Evolutionary conservation across 2,888 invertebrate species (phyloP).

Genomic region (Brachypterus glaber): DNA sequence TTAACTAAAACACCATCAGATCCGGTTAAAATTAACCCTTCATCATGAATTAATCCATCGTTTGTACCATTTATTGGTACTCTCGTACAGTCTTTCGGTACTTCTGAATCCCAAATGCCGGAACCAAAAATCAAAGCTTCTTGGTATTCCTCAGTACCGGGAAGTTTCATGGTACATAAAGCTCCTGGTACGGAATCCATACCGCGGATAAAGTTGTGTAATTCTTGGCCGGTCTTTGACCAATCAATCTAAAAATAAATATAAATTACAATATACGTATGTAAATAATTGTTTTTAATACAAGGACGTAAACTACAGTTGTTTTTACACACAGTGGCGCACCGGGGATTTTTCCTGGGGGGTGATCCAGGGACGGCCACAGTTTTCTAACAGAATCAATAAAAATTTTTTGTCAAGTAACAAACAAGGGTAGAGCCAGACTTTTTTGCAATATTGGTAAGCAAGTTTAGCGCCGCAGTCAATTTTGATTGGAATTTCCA

Average conservation of each 20-base stretch:
- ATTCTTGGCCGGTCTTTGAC: constrained; percentile 55
- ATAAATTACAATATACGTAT: not conserved
- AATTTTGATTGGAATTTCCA: no score
- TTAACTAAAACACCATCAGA: constrained; percentile 66
- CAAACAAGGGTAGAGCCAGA: no score
- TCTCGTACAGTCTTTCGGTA: constrained; percentile 47
- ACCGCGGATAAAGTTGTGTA: constrained; percentile 91
- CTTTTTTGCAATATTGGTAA: no score
- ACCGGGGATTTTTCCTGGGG: no score
- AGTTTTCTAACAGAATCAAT: no score
- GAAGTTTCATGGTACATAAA: constrained; percentile 41
- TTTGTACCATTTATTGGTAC: constrained; percentile 54
- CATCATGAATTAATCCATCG: constrained; percentile 63
- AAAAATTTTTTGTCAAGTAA: no score
- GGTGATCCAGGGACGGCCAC: no score
- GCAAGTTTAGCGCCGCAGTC: no score
- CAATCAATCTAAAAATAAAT: constrained; percentile 57
- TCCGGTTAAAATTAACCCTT: constrained; percentile 73
- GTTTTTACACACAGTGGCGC: no score
- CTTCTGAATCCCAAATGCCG: constrained; percentile 52
- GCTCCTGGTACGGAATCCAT: constrained; percentile 94
- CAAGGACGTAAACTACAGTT: no score
- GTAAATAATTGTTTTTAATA: no score
- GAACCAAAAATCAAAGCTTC: constrained; percentile 76
- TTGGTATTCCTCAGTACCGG: constrained; percentile 44